Conservation (phyloP, 2,888 invertebrate species). For the Machimus rusticus region DNA sequence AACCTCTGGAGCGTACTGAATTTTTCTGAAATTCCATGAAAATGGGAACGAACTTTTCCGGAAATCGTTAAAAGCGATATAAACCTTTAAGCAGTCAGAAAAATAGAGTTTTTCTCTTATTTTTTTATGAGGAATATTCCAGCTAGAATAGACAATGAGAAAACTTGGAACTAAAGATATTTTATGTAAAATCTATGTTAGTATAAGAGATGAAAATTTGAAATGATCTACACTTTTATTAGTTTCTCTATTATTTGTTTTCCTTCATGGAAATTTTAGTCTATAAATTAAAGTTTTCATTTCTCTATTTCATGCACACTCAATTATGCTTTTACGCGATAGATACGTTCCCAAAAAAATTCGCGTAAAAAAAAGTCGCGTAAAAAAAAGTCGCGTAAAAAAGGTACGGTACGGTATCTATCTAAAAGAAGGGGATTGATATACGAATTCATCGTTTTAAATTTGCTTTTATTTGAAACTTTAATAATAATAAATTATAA, state of each 20-base stretch:
- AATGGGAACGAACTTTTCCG: not conserved
- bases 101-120: not conserved
- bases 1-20: not conserved
- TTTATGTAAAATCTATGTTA: not conserved
- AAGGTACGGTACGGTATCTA: no score
- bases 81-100: not conserved
- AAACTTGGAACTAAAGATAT: not conserved
- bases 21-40: not conserved
- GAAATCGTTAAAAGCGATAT: not conserved
- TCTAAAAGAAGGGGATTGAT: no score
- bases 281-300: not conserved
- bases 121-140: not conserved
- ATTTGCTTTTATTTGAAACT: no score
- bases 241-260: not conserved
- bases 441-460: no score
- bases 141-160: not conserved
- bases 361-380: no score
- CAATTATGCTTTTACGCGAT: no score
- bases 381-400: no score
- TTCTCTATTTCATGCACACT: not conserved
- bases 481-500: no score
- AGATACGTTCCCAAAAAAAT: no score
- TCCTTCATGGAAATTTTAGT: not conserved
- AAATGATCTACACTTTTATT: not conserved
- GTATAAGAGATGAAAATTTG: not conserved